phyloP scores from a whole-genome alignment of 2,888 invertebrate species.

The Netelia inedita region DNA sequence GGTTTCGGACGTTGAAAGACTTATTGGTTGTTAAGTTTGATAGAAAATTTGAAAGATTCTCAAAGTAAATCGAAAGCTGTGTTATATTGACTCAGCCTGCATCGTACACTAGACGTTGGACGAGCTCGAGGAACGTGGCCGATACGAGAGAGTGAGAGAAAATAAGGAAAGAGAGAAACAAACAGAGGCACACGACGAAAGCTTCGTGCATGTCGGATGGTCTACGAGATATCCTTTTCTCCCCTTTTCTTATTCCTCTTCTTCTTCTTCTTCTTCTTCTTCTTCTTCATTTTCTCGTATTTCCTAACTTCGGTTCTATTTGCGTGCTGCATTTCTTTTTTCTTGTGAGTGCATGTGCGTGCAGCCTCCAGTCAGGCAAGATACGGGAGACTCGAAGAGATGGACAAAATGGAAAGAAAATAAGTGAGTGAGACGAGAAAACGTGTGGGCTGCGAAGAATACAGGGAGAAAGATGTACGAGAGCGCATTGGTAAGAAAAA shows the following conservation, averaged over 20 bases:
- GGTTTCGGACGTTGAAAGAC: neutral
- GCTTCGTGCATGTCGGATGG: conserved; percentile 55
- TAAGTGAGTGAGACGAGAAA: conserved; percentile 33
- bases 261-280: conserved; percentile 36
- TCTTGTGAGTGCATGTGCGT: conserved; percentile 52
- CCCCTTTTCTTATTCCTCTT: conserved; percentile 32
- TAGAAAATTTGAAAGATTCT: neutral
- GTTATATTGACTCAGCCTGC: no score
- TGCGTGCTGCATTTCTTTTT: conserved; percentile 54
- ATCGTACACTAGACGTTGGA: no score
- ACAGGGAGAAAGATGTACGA: conserved; percentile 46
- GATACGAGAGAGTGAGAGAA: conserved; percentile 1
- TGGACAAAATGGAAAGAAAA: conserved; percentile 33
- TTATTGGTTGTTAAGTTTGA: neutral
- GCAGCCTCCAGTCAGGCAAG: conserved; percentile 31
- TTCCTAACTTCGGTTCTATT: conserved; percentile 58
- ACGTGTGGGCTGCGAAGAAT: conserved; percentile 57
- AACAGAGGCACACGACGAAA: conserved; percentile 71
- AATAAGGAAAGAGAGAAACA: conserved; percentile 64
- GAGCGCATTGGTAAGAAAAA: conserved; percentile 52
- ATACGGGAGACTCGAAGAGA: conserved; percentile 31
- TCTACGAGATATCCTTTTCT: conserved; percentile 40
- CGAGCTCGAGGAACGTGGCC: no score
- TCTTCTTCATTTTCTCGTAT: conserved; percentile 54
- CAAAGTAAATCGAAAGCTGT: no score